phyloP scores from a whole-genome alignment of 2,888 invertebrate species.

The Diplazon laetatorius region DNA sequence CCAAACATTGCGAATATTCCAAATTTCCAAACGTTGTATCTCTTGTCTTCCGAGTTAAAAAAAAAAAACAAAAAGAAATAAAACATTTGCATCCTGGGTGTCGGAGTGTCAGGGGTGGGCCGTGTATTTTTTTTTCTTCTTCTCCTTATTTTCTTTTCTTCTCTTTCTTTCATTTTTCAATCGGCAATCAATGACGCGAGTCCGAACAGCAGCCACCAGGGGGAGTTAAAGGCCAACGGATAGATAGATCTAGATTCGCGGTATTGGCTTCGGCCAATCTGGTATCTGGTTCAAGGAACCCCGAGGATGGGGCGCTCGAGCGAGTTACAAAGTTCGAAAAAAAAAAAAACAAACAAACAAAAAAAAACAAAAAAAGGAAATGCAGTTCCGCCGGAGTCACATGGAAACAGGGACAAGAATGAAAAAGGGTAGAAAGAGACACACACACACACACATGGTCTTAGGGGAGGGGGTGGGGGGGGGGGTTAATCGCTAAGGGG shows the following conservation, averaged over 20 bases:
- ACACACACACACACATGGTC: slow-evolving; percentile 24
- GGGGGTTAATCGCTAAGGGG: slow-evolving; percentile 41
- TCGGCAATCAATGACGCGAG: slow-evolving; percentile 81
- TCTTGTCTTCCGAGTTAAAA: no score
- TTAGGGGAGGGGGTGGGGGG: no score
- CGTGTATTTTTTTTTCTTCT: slow-evolving; percentile 13
- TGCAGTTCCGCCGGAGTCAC: slow-evolving; percentile 43
- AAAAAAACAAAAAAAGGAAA: slow-evolving; percentile 34
- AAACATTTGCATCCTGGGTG: slow-evolving; percentile 44
- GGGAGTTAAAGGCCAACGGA: slow-evolving; percentile 79
- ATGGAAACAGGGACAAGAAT: slow-evolving; percentile 48
- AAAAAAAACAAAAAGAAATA: slow-evolving; percentile 23
- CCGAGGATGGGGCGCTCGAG: slow-evolving; percentile 66
- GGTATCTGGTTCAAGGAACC: slow-evolving; percentile 83
- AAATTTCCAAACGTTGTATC: no score
- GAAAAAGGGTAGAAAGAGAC: slow-evolving; percentile 43
- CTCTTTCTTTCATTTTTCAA: slow-evolving; percentile 74
- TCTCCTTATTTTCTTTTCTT: slow-evolving; percentile 22
- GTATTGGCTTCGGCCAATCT: slow-evolving; percentile 80
- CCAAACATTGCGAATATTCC: no score
- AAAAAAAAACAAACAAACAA: slow-evolving; percentile 23
- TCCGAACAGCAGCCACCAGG: slow-evolving; percentile 61
- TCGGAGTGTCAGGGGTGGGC: slow-evolving; percentile 67
- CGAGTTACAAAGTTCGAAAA: slow-evolving; percentile 19
- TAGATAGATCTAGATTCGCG: slow-evolving; percentile 82